phyloP scores from a whole-genome alignment of 2,888 invertebrate genomes.

The Ormyrus pomaceus region DNA sequence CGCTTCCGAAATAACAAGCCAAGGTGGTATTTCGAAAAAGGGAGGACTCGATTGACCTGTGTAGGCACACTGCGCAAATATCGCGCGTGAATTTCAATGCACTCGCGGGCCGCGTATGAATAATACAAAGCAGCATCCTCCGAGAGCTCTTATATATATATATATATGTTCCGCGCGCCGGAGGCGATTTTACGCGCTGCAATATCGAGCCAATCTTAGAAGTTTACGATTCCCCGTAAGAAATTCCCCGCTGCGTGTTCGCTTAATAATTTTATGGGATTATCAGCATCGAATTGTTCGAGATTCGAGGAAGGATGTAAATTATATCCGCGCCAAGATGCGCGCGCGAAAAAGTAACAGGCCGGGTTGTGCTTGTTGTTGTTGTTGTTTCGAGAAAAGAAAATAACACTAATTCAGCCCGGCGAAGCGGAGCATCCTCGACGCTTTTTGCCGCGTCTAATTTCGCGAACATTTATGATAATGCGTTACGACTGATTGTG shows the following conservation, averaged over 20 bases:
- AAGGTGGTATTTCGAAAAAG: too few species aligned
- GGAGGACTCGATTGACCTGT: too few species aligned
- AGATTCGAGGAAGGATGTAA: conserved; percentile 34
- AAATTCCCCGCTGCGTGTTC: not conserved
- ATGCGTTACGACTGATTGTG: too few species aligned
- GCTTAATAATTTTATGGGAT: conserved; percentile 44
- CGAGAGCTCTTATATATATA: not conserved
- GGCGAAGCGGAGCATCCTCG: too few species aligned
- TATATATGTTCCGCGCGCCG: not conserved
- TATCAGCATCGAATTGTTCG: conserved; percentile 35
- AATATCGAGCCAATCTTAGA: conserved; percentile 17
- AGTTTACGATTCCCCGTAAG: conserved; percentile 21
- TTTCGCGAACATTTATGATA: too few species aligned
- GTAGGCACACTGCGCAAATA: conserved; percentile 12
- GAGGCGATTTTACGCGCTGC: conserved; percentile 31
- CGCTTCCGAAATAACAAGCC: too few species aligned
- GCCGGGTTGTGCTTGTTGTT: too few species aligned
- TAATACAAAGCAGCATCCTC: conserved; percentile 19
- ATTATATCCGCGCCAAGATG: not conserved
- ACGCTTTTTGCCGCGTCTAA: too few species aligned
- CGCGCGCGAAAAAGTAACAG: too few species aligned
- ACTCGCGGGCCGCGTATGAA: conserved; percentile 3
- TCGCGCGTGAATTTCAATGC: conserved; percentile 37
- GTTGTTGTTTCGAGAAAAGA: too few species aligned
- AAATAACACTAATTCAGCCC: too few species aligned